Percentiles rank a stretch among this genome's conserved stretches.
Evolutionary conservation across 1,140 invertebrate species (phyloP).

Genomic region (Drosophila sp.): DNA sequence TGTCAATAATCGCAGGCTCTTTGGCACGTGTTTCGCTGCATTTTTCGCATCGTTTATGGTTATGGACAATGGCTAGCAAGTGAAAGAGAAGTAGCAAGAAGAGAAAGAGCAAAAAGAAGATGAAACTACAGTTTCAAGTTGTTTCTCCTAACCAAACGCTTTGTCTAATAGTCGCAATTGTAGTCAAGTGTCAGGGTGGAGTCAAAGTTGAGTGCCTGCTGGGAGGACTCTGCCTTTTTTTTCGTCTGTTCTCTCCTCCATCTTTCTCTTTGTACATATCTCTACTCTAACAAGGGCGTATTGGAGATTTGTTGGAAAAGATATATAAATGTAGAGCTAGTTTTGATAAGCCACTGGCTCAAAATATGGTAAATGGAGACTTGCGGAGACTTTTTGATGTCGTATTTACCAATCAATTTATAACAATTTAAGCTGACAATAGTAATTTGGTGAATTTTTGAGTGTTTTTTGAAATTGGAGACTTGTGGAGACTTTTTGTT

Average conservation of each 20-base stretch:
- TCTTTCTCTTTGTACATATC: neutral
- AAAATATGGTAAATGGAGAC: no score
- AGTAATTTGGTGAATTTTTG: no score
- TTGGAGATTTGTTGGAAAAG: no score
- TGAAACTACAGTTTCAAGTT: slow-evolving; percentile 16
- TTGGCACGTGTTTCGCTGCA: slow-evolving; percentile 46
- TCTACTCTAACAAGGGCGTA: no score
- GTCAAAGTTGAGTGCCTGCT: slow-evolving; percentile 27
- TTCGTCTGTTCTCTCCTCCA: neutral
- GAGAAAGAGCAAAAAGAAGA: neutral
- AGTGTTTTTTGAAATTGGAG: neutral
- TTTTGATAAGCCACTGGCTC: no score
- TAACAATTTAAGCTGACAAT: neutral
- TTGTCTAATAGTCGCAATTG: slow-evolving; percentile 58
- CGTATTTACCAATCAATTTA: neutral
- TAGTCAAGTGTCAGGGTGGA: slow-evolving; percentile 47
- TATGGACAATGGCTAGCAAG: slow-evolving; percentile 20
- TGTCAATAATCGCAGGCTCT: slow-evolving; percentile 23
- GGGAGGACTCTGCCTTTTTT: slow-evolving; percentile 7
- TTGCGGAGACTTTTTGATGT: no score
- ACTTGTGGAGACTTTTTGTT: neutral
- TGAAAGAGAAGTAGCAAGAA: neutral
- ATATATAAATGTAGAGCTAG: neutral
- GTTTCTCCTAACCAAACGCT: slow-evolving; percentile 27
- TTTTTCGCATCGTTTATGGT: slow-evolving; percentile 45